Conservation (phyloP, 2,113 vertebrate species). For the Galemys pyrenaicus region DNA sequence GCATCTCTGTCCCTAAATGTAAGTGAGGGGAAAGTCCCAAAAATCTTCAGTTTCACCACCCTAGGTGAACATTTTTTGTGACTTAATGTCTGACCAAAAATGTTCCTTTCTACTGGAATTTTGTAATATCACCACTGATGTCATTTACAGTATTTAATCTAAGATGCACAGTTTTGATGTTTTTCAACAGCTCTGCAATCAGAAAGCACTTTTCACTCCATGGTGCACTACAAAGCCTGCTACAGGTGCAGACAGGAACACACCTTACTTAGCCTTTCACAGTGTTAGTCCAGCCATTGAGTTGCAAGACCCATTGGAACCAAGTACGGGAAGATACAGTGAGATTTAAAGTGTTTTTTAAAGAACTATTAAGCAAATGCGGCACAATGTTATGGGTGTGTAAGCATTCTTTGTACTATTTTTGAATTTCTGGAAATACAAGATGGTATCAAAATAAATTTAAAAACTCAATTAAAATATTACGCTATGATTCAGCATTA, state of each 20-base stretch:
- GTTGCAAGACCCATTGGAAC: neutral
- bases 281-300: fast-evolving
- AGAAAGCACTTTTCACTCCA: neutral
- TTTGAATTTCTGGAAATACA: neutral
- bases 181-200: neutral
- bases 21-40: neutral
- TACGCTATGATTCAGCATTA: neutral
- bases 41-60: neutral
- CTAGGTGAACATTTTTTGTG: neutral
- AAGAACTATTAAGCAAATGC: neutral
- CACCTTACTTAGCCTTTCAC: neutral
- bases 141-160: neutral
- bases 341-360: neutral
- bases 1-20: neutral
- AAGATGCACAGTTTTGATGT: neutral
- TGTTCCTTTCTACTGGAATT: neutral
- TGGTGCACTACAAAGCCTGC: neutral
- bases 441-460: neutral
- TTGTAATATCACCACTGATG: neutral
- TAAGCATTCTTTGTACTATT: neutral
- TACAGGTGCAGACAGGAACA: neutral
- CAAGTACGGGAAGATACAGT: fast-evolving
- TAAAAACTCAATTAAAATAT: neutral
- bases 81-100: neutral
- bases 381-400: neutral